Evolutionary conservation across 2,797 vertebrate genomes (phyloP).

Genomic region (Anas bernieri): DNA sequence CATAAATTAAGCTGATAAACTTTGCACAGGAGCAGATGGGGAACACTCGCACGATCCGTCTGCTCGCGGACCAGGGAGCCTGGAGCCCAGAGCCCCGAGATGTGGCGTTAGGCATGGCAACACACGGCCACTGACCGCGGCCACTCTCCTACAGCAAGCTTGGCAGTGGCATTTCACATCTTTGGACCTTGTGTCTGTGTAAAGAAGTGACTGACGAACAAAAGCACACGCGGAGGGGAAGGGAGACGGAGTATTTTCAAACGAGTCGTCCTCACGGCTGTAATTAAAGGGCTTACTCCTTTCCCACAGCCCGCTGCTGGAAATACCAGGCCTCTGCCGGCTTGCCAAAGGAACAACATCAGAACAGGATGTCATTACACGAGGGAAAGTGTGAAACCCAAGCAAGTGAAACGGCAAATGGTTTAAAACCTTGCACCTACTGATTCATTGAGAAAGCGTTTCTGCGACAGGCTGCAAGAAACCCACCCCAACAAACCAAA

Average conservation of each 20-base stretch:
- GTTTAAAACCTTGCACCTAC: constrained; percentile 33
- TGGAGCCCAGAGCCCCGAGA: neutral
- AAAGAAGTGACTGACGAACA: neutral
- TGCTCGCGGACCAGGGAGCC: neutral
- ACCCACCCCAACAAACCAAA: neutral
- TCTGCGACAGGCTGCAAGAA: neutral
- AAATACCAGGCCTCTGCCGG: constrained; percentile 42
- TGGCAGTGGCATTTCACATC: neutral
- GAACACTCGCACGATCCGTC: neutral
- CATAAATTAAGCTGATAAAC: neutral
- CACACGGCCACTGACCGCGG: rapidly evolving
- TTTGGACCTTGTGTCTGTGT: neutral
- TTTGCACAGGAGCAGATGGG: neutral
- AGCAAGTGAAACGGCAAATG: constrained; percentile 33
- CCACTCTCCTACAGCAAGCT: neutral
- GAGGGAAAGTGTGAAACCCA: constrained; percentile 57
- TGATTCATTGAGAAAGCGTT: neutral
- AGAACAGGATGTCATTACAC: constrained; percentile 54
- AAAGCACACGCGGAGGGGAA: neutral
- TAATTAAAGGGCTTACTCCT: constrained; percentile 46
- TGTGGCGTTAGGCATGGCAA: rapidly evolving
- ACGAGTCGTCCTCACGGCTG: neutral
- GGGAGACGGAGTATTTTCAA: neutral
- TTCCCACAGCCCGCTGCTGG: constrained; percentile 37
- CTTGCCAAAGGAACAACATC: constrained; percentile 26